phyloP scores from a whole-genome alignment of 2,888 invertebrate genomes.

The Pristionchus arcanus region DNA sequence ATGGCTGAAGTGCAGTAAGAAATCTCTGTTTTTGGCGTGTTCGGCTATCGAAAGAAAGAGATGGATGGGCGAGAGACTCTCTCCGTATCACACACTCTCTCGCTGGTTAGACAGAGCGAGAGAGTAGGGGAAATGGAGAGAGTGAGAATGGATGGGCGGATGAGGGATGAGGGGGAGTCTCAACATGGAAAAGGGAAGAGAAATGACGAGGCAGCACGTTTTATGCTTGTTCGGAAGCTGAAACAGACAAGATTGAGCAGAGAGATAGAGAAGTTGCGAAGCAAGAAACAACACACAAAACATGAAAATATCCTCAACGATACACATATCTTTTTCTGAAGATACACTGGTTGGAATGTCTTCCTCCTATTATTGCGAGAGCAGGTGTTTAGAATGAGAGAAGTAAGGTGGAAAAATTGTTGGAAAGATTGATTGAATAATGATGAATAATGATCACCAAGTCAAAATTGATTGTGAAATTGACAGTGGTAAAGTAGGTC shows the following conservation, averaged over 20 bases:
- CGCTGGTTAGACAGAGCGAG: neutral
- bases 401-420: too few relatives aligned
- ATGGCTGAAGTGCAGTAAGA: constrained; percentile 7
- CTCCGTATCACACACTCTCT: neutral
- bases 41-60: neutral
- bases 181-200: neutral
- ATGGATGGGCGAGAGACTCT: neutral
- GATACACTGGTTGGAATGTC: too few relatives aligned
- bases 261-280: too few relatives aligned
- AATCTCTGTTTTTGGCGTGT: constrained; percentile 35
- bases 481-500: too few relatives aligned
- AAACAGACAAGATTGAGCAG: neutral
- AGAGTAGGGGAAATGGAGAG: neutral
- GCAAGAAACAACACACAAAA: too few relatives aligned
- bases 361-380: too few relatives aligned
- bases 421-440: neutral
- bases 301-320: too few relatives aligned
- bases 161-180: constrained; percentile 6
- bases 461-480: too few relatives aligned
- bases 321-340: too few relatives aligned
- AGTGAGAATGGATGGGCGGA: neutral
- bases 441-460: too few relatives aligned
- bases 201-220: neutral
- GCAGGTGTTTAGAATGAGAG: too few relatives aligned
- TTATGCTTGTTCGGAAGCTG: neutral